Percentiles rank a stretch among this genome's conserved stretches.
Evolutionary conservation across 2,888 invertebrate genomes (phyloP).

Genomic region (Cataglyphis albicans): DNA sequence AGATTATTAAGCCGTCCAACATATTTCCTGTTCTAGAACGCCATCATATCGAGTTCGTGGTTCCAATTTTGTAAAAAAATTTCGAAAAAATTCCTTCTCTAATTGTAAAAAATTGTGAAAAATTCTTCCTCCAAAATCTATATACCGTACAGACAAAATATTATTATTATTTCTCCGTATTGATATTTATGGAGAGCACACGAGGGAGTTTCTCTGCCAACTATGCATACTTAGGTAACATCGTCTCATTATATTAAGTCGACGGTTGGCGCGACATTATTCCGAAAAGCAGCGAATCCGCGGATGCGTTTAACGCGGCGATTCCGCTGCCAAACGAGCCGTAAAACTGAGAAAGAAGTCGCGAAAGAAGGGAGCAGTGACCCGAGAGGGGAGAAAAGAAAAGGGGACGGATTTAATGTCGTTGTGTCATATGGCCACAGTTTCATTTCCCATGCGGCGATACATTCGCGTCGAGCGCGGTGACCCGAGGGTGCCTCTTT

Average conservation of each 20-base stretch:
- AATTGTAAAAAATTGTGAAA: conserved; percentile 7
- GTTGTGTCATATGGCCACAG: conserved; percentile 31
- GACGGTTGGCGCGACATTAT: conserved; percentile 14
- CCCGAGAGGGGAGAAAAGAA: neutral
- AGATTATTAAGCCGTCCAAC: neutral
- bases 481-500: conserved; percentile 28
- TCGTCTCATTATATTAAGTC: conserved; percentile 38
- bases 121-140: neutral
- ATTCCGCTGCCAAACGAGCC: conserved; percentile 44
- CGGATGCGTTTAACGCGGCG: conserved; percentile 43
- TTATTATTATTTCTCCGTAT: conserved; percentile 1
- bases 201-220: conserved; percentile 7
- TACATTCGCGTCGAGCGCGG: neutral
- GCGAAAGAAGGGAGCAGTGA: conserved; percentile 14
- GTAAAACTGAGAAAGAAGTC: conserved; percentile 38
- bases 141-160: neutral
- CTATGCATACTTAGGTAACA: conserved; percentile 16
- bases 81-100: neutral
- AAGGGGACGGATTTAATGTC: neutral
- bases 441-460: conserved; percentile 16
- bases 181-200: conserved; percentile 14
- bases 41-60: neutral
- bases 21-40: neutral
- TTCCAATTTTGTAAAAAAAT: neutral
- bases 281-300: conserved; percentile 10